phyloP scores from a whole-genome alignment of 2,888 invertebrate genomes.

The Perdita meconis region DNA sequence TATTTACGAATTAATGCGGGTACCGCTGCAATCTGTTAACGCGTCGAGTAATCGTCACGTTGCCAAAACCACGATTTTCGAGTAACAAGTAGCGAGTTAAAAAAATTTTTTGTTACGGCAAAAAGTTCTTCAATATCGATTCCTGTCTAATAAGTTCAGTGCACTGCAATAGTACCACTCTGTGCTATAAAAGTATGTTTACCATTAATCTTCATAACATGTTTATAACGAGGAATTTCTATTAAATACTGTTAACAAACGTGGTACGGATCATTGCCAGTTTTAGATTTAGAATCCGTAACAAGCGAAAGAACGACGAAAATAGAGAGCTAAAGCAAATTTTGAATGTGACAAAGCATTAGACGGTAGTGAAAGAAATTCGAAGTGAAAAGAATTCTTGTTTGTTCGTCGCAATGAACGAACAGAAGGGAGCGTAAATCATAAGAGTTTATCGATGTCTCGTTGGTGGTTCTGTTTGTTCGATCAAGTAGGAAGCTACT shows the following conservation, averaged over 20 bases:
- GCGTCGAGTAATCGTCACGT: constrained; percentile 9
- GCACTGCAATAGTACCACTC: background rate
- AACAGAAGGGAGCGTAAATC: constrained; percentile 13
- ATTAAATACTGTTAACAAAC: constrained; percentile 37
- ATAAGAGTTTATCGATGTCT: constrained; percentile 26
- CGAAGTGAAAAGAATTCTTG: constrained; percentile 43
- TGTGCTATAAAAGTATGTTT: constrained; percentile 17
- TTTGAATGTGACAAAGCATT: constrained; percentile 2
- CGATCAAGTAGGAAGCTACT: constrained; percentile 44
- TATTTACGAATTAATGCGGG: constrained; percentile 39
- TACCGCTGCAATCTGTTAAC: too few relatives aligned
- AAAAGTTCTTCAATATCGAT: constrained; percentile 7
- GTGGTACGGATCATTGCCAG: constrained; percentile 7
- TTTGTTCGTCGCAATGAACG: constrained; percentile 1
- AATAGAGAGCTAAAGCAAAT: background rate
- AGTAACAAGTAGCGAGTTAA: constrained; percentile 26
- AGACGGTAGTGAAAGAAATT: constrained; percentile 34
- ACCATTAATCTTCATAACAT: constrained; percentile 33
- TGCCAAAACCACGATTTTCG: constrained; percentile 30
- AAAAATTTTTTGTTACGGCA: constrained; percentile 30
- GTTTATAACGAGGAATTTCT: constrained; percentile 37
- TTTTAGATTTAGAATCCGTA: constrained; percentile 11
- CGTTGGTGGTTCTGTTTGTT: constrained; percentile 35
- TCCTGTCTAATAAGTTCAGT: constrained; percentile 16
- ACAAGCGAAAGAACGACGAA: background rate